Conservation (phyloP, 2,113 vertebrate species). For the Gymnorhina tibicen region DNA sequence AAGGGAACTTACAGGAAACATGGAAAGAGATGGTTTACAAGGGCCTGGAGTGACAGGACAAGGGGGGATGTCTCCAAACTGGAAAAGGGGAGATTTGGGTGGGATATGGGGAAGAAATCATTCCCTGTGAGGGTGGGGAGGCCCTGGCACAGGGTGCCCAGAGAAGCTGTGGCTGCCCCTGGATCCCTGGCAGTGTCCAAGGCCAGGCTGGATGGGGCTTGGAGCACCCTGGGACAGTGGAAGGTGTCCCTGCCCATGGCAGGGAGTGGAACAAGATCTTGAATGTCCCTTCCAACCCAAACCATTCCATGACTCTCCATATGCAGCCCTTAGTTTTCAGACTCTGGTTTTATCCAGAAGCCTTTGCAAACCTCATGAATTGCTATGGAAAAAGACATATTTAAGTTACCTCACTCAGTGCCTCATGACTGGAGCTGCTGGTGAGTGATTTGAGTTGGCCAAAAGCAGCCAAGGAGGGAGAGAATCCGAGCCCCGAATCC, state of each 20-base stretch:
- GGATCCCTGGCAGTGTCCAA: rapidly evolving
- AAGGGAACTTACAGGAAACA: background rate
- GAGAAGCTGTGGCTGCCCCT: background rate
- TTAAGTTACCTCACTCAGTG: background rate
- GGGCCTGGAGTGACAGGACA: background rate
- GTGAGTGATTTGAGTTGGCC: background rate
- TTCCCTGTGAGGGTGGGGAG: background rate
- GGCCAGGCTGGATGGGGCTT: background rate
- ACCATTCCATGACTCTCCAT: background rate
- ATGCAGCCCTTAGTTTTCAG: rapidly evolving
- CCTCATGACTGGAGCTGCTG: background rate
- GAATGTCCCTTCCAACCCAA: background rate
- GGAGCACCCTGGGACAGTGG: background rate
- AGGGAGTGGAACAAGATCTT: background rate
- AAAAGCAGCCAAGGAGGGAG: background rate
- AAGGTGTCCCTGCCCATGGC: background rate
- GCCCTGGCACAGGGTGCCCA: background rate
- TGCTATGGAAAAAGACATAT: background rate
- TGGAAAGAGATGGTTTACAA: rapidly evolving
- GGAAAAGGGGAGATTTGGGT: background rate
- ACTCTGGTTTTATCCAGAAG: rapidly evolving
- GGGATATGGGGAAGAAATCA: background rate
- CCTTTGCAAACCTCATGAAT: background rate
- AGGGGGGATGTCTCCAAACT: background rate
- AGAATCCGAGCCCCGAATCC: background rate